These are phyloP conservation scores for Naso thynnoides DNA, from an alignment of 2,797 vertebrate species.

Conservation along the genomic window DNA sequence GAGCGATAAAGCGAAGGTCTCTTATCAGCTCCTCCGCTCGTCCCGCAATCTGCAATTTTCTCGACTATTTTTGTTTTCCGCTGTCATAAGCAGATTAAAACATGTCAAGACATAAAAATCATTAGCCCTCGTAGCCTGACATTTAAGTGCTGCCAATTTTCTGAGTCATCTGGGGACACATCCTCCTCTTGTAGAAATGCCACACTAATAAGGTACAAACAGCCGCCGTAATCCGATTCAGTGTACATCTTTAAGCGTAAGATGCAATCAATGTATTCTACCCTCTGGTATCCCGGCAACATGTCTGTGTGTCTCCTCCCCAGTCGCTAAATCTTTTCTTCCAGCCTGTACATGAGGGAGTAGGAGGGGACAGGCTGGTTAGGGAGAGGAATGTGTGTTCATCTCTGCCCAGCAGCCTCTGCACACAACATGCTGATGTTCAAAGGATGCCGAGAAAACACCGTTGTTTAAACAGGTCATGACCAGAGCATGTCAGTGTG, in stretches of 20 bases:
- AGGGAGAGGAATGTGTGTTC: constrained; percentile 49
- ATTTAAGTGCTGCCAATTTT: constrained; percentile 61
- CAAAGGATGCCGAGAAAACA: constrained; percentile 5
- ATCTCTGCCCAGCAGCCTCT: constrained; percentile 32
- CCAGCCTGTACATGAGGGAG: constrained; percentile 43
- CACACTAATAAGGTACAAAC: constrained; percentile 74
- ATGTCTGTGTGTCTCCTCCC: constrained; percentile 41
- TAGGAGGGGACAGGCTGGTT: constrained; percentile 35
- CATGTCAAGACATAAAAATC: constrained; percentile 62
- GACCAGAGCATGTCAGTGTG: constrained; percentile 26
- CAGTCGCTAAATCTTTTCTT: constrained; percentile 27
- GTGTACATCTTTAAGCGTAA: constrained; percentile 53
- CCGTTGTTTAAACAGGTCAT: constrained; percentile 24
- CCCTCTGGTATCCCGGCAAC: constrained; percentile 66
- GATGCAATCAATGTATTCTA: constrained; percentile 63
- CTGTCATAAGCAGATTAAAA: constrained; percentile 60
- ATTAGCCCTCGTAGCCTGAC: constrained; percentile 65
- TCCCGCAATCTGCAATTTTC: constrained; percentile 41
- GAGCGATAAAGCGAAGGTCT: constrained; percentile 32
- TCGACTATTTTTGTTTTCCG: neutral
- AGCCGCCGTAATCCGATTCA: constrained; percentile 58
- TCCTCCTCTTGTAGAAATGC: constrained; percentile 63
- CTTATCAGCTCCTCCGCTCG: constrained; percentile 51
- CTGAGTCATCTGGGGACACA: constrained; percentile 54
- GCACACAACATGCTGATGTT: constrained; percentile 21